These are phyloP conservation scores for Haliaeetus leucogaster DNA, from an alignment of 2,113 vertebrate species.

Conservation along the genomic window DNA sequence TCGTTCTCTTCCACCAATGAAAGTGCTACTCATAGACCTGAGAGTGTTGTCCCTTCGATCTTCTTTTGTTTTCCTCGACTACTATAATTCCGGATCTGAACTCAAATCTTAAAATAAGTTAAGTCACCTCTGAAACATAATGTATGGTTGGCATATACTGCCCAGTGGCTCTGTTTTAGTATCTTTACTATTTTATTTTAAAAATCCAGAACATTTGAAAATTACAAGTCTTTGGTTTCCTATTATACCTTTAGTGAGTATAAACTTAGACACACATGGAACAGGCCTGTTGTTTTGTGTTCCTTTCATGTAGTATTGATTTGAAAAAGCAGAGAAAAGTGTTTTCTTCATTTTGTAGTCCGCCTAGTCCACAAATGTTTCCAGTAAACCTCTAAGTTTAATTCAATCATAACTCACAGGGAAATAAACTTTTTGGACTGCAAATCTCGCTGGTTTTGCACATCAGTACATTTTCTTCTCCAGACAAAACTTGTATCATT, in stretches of 20 bases:
- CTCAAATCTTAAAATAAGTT: background rate
- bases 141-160: background rate
- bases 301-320: background rate
- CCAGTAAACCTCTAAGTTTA: background rate
- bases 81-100: background rate
- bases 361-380: background rate
- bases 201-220: background rate
- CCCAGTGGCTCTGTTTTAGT: background rate
- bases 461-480: background rate
- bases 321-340: background rate
- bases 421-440: background rate
- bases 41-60: background rate
- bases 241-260: background rate
- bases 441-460: background rate
- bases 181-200: background rate
- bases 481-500: background rate
- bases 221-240: background rate
- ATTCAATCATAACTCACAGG: background rate
- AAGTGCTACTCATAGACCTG: background rate
- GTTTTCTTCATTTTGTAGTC: background rate
- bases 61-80: background rate
- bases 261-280: background rate
- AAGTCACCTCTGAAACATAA: background rate
- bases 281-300: background rate
- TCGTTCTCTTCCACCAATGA: background rate